These are phyloP conservation scores for Xiphophorus maculatus DNA, from an alignment of 2,113 vertebrate species.

Conservation along the genomic window DNA sequence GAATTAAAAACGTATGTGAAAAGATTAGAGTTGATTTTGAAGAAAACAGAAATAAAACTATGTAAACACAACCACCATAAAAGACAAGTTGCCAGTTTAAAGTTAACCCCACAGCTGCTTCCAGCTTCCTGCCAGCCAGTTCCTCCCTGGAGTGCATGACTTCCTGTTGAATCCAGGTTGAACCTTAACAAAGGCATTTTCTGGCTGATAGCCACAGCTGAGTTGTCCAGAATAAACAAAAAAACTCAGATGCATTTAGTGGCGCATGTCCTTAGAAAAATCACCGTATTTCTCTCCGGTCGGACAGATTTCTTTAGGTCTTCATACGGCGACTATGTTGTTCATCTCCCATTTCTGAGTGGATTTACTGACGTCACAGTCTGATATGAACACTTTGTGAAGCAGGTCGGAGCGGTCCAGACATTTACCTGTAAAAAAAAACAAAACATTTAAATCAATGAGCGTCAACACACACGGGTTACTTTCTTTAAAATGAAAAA, in stretches of 20 bases:
- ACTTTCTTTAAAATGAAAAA: no score
- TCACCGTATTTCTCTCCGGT: slow-evolving; percentile 86
- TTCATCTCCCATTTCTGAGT: slow-evolving; percentile 99
- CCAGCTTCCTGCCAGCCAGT: background rate
- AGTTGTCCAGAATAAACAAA: background rate
- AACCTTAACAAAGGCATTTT: slow-evolving; percentile 3
- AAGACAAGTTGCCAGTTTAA: slow-evolving; percentile 21
- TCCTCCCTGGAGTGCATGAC: slow-evolving; percentile 1
- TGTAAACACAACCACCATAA: slow-evolving; percentile 31
- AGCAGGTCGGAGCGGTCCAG: slow-evolving; percentile 95
- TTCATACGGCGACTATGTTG: slow-evolving; percentile 93
- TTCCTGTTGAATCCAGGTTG: background rate
- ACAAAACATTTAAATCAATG: background rate
- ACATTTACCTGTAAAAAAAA: slow-evolving; percentile 84
- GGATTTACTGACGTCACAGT: slow-evolving; percentile 89
- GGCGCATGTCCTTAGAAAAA: slow-evolving; percentile 76
- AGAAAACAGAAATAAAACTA: slow-evolving; percentile 16
- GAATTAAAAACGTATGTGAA: background rate
- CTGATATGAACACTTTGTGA: slow-evolving; percentile 93
- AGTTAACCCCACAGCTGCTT: slow-evolving; percentile 3
- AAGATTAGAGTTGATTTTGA: background rate
- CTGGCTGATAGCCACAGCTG: slow-evolving; percentile 4
- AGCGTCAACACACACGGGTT: background rate
- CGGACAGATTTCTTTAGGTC: slow-evolving; percentile 47
- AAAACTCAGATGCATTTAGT: slow-evolving; percentile 17